Percentiles rank a stretch among this genome's conserved stretches.
phyloP scores from a whole-genome alignment of 2,888 invertebrate species.

The Geotrupes spiniger region DNA sequence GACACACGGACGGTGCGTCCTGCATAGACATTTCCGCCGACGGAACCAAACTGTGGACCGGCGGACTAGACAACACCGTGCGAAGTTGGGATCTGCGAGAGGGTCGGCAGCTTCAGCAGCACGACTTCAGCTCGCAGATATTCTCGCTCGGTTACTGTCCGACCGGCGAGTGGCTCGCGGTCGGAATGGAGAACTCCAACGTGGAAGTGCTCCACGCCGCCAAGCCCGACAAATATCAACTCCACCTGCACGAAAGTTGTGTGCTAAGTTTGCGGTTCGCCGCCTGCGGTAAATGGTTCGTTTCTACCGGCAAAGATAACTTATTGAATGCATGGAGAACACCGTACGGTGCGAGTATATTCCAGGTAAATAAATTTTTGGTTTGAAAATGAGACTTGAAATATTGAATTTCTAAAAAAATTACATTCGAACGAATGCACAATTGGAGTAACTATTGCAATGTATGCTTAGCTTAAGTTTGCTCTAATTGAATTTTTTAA shows the following conservation, averaged over 20 bases:
- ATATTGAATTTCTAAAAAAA: too few relatives aligned
- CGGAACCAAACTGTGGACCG: conserved; percentile 87
- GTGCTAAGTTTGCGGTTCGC: conserved; percentile 95
- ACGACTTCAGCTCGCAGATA: conserved; percentile 91
- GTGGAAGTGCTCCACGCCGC: conserved; percentile 91
- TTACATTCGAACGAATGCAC: too few relatives aligned
- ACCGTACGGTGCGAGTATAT: conserved; percentile 96
- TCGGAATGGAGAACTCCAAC: conserved; percentile 97
- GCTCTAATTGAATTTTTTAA: too few relatives aligned
- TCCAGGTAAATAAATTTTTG: conserved; percentile 73
- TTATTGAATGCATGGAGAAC: conserved; percentile 96
- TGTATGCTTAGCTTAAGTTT: too few relatives aligned
- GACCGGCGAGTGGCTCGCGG: conserved; percentile 94
- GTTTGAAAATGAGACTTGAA: background rate
- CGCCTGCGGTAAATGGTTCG: conserved; percentile 97
- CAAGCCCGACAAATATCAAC: conserved; percentile 93
- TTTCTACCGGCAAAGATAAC: conserved; percentile 98
- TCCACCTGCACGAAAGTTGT: conserved; percentile 94
- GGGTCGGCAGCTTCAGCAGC: conserved; percentile 89
- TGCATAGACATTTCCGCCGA: conserved; percentile 96
- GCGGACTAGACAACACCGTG: conserved; percentile 95
- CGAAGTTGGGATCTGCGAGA: conserved; percentile 94
- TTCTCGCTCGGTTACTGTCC: conserved; percentile 89
- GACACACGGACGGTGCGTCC: conserved; percentile 96
- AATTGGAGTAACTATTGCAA: too few relatives aligned